A percentile compares a stretch with the other conserved stretches of the same genome.
These are phyloP conservation scores for Gavia stellata DNA, from an alignment of 2,113 vertebrate genomes.

Conservation along the genomic window DNA sequence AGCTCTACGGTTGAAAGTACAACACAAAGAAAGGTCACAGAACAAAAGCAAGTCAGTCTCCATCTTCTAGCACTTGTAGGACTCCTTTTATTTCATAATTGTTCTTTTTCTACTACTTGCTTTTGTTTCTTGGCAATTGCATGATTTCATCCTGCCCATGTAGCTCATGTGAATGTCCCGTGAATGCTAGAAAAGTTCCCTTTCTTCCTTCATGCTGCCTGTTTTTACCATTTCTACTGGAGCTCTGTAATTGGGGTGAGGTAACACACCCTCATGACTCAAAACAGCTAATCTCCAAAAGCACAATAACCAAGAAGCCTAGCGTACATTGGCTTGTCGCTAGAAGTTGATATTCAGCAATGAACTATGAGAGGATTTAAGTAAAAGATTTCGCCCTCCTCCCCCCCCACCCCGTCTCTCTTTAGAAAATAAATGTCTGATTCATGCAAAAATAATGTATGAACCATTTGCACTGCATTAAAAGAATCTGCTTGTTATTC, in stretches of 20 bases:
- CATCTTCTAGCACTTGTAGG: neutral
- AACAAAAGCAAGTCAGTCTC: neutral
- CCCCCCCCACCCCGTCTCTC: neutral
- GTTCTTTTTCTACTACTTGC: slow-evolving; percentile 26
- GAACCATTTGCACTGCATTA: slow-evolving; percentile 37
- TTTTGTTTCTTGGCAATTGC: slow-evolving; percentile 43
- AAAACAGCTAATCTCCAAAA: slow-evolving; percentile 55
- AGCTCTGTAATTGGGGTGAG: slow-evolving; percentile 45
- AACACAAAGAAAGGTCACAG: slow-evolving; percentile 41
- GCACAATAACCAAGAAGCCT: slow-evolving; percentile 10
- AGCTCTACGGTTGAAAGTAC: neutral
- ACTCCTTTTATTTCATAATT: slow-evolving; percentile 38
- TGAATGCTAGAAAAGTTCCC: slow-evolving; percentile 48
- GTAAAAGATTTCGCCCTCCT: slow-evolving; percentile 23
- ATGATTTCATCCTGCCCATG: slow-evolving; percentile 52
- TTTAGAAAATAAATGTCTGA: slow-evolving; percentile 51
- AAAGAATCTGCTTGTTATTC: slow-evolving; percentile 57
- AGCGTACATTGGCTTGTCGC: neutral
- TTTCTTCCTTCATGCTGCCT: slow-evolving; percentile 36
- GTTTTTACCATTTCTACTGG: slow-evolving; percentile 38
- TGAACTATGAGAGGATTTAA: slow-evolving; percentile 45
- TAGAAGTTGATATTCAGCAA: slow-evolving; percentile 32
- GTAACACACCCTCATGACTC: slow-evolving; percentile 50
- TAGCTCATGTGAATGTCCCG: slow-evolving; percentile 45
- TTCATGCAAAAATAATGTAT: slow-evolving; percentile 58